Base-by-base conservation (phyloP, 2,113 vertebrate genomes). In the Hippolais icterina region DNA sequence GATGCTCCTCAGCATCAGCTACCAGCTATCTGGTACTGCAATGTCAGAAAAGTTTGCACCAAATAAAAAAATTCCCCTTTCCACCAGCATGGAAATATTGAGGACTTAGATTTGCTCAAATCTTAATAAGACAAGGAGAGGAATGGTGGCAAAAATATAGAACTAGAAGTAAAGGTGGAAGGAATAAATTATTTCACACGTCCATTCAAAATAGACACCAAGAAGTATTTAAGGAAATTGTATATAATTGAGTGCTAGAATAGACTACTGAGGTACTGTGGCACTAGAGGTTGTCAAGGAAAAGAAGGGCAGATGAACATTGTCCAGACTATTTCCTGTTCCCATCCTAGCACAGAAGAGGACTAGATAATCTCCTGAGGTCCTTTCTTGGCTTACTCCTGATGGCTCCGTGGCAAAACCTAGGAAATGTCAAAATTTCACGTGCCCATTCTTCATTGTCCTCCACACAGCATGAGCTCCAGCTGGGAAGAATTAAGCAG, bases 401-500 rank as follows among this genome's bases (percentile, higher is more conserved):
- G 24, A 78, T 29, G 18, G 24, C 33, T 81, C 64, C 72, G 75
- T 1, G 3, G 35, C 31, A 88, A 89, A 90, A 89, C 33, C 39
- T 39, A 88, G 79, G 52, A 90, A 90, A 86, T 77, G 29, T 70
- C 83, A 92, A 72, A 93, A 92, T 84, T 66, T 52, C 2, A 2
- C 1, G 0, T 85, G 75, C 52, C 31, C 42, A 2, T 71, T 52
- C 80, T 65, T 92, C 56, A 71, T 68, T 95, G 90, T 78, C 68
- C 64, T 89, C 69, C 52, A 65, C 83, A 31, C 27, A 94, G 50
- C 80, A 64, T 3, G 47, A 92, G 47, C 33, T 57, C 56, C 93
- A 95, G 80, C 60, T 94, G 89, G 47, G 39, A 92, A 63, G 71
- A 93, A 75, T 93, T 93, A 90, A 81, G 21, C 28, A 65, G 54